These are phyloP conservation scores for Enteromius anoplus DNA, from an alignment of 2,797 vertebrate genomes.

Conservation along the genomic window DNA sequence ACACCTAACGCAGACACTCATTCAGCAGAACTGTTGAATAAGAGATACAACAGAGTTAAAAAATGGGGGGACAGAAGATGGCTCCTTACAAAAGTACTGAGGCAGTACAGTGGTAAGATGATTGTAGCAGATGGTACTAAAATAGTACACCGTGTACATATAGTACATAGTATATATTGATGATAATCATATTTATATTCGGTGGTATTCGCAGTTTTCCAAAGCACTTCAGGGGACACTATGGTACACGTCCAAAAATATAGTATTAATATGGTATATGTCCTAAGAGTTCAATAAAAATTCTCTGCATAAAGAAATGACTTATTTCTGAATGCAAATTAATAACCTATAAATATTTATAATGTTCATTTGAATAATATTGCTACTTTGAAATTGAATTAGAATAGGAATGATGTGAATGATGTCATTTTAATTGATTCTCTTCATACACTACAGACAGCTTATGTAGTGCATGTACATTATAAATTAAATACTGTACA, in stretches of 20 bases:
- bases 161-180: not conserved
- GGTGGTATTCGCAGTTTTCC: not conserved
- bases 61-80: constrained; percentile 52
- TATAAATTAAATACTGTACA: not conserved
- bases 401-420: not conserved
- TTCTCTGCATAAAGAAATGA: not conserved
- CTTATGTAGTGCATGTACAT: not conserved
- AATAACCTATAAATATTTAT: not conserved
- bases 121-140: not conserved
- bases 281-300: not conserved
- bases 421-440: not conserved
- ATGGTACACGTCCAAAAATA: not conserved
- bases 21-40: constrained; percentile 44
- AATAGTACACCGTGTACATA: not conserved
- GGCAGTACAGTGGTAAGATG: not conserved
- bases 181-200: not conserved
- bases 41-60: constrained; percentile 51
- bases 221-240: not conserved
- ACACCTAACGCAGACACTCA: not conserved
- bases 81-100: not conserved
- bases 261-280: not conserved
- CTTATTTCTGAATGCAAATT: not conserved
- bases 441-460: not conserved
- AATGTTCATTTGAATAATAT: not conserved
- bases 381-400: not conserved